A percentile compares a stretch with the other conserved stretches of the same genome.
These are phyloP conservation scores for Myotis yumanensis DNA, from an alignment of 2,113 vertebrate genomes.

Conservation along the genomic window DNA sequence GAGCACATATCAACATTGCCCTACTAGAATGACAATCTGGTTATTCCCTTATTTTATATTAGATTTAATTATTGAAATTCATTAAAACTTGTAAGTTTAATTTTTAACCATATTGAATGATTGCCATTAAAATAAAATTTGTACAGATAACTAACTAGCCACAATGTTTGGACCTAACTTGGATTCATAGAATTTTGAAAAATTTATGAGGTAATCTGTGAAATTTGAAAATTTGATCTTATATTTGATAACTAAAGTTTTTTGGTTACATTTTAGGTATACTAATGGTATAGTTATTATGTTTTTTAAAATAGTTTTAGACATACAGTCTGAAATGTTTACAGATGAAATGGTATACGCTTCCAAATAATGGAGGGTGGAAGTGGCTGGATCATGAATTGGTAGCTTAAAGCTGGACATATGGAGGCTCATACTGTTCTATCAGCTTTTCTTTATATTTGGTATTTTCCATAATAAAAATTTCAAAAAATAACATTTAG, in stretches of 20 bases:
- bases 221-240: conserved; percentile 28
- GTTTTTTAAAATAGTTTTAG: conserved; percentile 21
- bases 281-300: too few species aligned
- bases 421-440: not conserved
- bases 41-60: conserved; percentile 34
- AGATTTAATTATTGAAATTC: conserved; percentile 48
- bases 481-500: not conserved
- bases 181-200: not conserved
- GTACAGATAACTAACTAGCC: not conserved
- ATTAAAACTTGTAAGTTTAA: not conserved
- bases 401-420: not conserved
- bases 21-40: not conserved
- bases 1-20: not conserved
- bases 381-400: not conserved
- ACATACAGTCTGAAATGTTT: not conserved
- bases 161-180: not conserved
- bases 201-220: not conserved
- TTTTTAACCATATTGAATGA: conserved; percentile 1
- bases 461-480: too few species aligned
- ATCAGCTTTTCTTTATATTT: not conserved
- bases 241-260: not conserved
- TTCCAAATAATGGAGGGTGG: not conserved
- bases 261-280: too few species aligned
- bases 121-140: conserved; percentile 44
- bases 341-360: not conserved